Evolutionary conservation across 2,113 vertebrate species (phyloP).

Genomic region (Chelonoidis abingdonii): DNA sequence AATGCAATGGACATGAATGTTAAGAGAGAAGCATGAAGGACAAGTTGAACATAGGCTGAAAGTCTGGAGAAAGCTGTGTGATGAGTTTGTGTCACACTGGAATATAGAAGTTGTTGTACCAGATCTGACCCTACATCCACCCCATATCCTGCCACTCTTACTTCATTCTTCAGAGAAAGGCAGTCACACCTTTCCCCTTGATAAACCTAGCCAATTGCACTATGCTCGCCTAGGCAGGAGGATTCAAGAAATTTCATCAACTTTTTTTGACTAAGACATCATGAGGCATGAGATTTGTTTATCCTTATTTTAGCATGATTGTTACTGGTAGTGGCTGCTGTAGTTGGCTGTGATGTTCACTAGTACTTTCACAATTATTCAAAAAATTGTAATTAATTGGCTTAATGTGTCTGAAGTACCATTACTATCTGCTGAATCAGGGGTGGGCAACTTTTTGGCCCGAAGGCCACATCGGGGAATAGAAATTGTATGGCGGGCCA

Average conservation of each 20-base stretch:
- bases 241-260: not conserved
- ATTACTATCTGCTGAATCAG: not conserved
- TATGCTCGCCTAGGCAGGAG: not conserved
- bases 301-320: not conserved
- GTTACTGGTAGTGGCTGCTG: not conserved
- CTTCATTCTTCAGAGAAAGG: not conserved
- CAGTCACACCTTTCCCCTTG: not conserved
- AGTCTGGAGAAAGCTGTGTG: not conserved
- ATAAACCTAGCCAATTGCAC: not conserved
- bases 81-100: fast-evolving
- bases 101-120: fast-evolving
- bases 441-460: no score
- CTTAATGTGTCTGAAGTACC: not conserved
- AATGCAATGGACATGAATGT: not conserved
- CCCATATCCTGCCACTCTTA: not conserved
- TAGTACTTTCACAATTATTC: not conserved
- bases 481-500: no score
- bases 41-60: not conserved
- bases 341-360: not conserved
- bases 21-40: not conserved
- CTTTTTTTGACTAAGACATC: not conserved
- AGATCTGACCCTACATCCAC: not conserved
- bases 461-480: no score
- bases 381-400: not conserved
- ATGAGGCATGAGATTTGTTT: not conserved